These are phyloP conservation scores for Larimichthys crocea DNA, from an alignment of 2,113 vertebrate genomes.

Conservation along the genomic window DNA sequence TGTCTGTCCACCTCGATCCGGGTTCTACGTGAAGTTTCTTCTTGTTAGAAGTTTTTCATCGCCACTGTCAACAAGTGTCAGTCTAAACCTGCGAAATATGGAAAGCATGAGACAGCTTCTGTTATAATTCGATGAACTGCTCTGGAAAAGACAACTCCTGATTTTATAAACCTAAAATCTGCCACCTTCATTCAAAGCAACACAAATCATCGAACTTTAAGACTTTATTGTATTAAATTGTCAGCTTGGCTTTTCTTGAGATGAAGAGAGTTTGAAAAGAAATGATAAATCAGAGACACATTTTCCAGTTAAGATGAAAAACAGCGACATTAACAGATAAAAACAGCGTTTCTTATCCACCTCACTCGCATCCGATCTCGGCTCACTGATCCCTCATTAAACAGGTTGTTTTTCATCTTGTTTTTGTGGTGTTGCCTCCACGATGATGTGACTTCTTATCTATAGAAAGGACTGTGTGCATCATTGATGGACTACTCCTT, in stretches of 20 bases:
- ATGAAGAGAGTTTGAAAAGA: neutral
- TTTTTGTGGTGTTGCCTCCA: neutral
- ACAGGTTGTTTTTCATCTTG: neutral
- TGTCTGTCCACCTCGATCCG: neutral
- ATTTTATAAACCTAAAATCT: neutral
- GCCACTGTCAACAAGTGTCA: too few relatives aligned
- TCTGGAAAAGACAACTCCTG: too few relatives aligned
- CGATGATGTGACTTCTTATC: neutral
- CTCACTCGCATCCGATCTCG: neutral
- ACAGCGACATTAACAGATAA: neutral
- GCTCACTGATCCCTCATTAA: conserved; percentile 18
- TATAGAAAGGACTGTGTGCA: neutral
- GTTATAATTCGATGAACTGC: too few relatives aligned
- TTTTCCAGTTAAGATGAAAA: neutral
- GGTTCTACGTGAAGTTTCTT: too few relatives aligned
- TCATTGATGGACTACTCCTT: neutral
- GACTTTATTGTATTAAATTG: too few relatives aligned
- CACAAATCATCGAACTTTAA: neutral
- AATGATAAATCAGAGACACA: neutral
- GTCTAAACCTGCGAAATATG: too few relatives aligned
- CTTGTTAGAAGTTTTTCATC: too few relatives aligned
- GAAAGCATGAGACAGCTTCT: too few relatives aligned
- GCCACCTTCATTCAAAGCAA: neutral
- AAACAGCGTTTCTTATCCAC: neutral
- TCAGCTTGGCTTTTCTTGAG: neutral